Evolutionary conservation across 2,888 invertebrate genomes (phyloP), one percentile per base, ranked within the genome.

Genomic region (Phytoseiulus persimilis): DNA sequence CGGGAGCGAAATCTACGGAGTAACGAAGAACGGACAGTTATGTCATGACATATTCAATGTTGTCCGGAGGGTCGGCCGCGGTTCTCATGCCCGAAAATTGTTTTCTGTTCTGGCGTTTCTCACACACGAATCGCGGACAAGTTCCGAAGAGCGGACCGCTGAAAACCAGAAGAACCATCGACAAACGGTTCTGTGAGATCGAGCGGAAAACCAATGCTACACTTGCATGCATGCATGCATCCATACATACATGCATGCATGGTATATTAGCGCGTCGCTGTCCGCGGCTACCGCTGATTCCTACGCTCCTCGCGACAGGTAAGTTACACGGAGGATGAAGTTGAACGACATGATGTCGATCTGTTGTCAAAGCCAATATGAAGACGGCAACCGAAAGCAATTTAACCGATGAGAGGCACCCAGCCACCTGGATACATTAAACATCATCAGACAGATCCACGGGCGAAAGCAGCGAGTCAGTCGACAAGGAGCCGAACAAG

Each of bases 391-490:
- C 9, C 65, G 18, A 65, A 65, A 65, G 65, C 65, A 65, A 65
- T 65, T 65, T 65, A 65, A 65, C 1, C 65, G 65, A 65, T 65
- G 65, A 65, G 65, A 65, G 65, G 65, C 65, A 65, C 65, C 65
- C 65, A 65, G 65, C 14, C 65, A 65, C 65, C 65, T 65, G 65
- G 65, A 65, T 23, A 65, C 65, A 65, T 65, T 65, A 65, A 65
- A 65, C 65, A 65, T 65, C 65, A 65, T 65, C 65, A 65, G 65
- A 65, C 65, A 65, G 65, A 65, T 65, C 65, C 65, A 65, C 65
- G 65, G 65, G 18, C 65, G 65, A 65, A 65, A 65, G 18, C 65
- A 23, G 65, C 65, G 65, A 65, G 65, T 65, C 65, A 65, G 65
- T 65, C 65, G 18, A 65, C 65, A 65, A 65, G 65, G 18, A 65